These are phyloP conservation scores for Sphaeridia pumilis DNA, from an alignment of 2,888 invertebrate species.

Conservation along the genomic window DNA sequence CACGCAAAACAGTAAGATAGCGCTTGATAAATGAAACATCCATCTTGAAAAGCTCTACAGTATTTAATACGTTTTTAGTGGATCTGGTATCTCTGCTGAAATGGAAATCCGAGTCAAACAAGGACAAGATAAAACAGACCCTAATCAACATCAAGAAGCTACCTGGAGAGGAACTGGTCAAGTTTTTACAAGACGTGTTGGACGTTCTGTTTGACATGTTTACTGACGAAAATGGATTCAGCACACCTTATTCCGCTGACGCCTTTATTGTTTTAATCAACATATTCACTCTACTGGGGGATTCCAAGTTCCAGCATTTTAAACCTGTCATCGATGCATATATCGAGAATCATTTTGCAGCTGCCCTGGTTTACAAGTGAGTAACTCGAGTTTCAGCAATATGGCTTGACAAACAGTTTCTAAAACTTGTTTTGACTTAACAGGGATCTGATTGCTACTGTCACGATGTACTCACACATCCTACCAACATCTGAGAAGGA, in stretches of 20 bases:
- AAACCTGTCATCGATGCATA: slow-evolving; percentile 88
- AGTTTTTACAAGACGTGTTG: slow-evolving; percentile 86
- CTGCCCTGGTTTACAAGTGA: slow-evolving; percentile 84
- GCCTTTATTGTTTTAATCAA: slow-evolving; percentile 83
- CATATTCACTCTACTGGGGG: slow-evolving; percentile 79
- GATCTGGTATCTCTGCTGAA: slow-evolving; percentile 77
- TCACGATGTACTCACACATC: slow-evolving; percentile 67
- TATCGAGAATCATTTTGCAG: slow-evolving; percentile 86
- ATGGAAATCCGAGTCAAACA: slow-evolving; percentile 60
- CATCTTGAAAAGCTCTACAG: too few species aligned
- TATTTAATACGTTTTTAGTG: too few species aligned
- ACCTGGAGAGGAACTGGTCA: slow-evolving; percentile 80
- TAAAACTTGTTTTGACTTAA: too few species aligned
- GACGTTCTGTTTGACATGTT: slow-evolving; percentile 89
- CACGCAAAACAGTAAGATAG: slow-evolving; percentile 72
- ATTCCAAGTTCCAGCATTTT: slow-evolving; percentile 86
- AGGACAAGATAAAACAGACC: slow-evolving; percentile 74
- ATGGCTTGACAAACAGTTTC: slow-evolving; percentile 13
- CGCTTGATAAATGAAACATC: too few species aligned
- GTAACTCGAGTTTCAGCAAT: slow-evolving; percentile 36
- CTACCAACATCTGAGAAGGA: slow-evolving; percentile 69
- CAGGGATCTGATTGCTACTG: slow-evolving; percentile 73
- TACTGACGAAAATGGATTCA: slow-evolving; percentile 81
- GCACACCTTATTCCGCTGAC: slow-evolving; percentile 75
- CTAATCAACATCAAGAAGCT: slow-evolving; percentile 66